A percentile compares a stretch with the other conserved stretches of the same genome.
Evolutionary conservation across 1,140 invertebrate species (phyloP).

Genomic region (Bradynema listronoti): DNA sequence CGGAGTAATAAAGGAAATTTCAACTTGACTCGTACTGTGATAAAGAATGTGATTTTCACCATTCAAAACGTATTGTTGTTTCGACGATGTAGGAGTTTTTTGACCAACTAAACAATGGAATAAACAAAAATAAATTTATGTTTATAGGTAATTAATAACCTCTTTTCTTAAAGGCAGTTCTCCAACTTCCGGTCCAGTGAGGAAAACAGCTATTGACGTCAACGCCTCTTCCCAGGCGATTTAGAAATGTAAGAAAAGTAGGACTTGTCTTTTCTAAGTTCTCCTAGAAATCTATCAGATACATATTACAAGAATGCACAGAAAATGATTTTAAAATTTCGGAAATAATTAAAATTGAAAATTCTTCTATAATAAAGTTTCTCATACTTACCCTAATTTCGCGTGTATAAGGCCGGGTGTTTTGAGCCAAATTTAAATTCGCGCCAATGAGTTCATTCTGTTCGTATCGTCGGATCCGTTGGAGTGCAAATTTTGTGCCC

Average conservation of each 20-base stretch:
- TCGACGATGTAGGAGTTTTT: background rate
- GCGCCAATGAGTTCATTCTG: too few relatives aligned
- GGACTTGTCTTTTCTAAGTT: slow-evolving; percentile 39
- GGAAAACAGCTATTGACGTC: slow-evolving; percentile 30
- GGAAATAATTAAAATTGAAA: too few relatives aligned
- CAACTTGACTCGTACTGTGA: slow-evolving; percentile 44
- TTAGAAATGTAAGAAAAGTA: slow-evolving; percentile 45
- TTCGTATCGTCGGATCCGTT: too few relatives aligned
- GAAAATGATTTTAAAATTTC: slow-evolving; percentile 1
- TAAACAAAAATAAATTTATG: too few relatives aligned
- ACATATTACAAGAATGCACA: too few relatives aligned
- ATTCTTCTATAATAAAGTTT: too few relatives aligned
- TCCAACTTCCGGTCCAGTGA: slow-evolving; percentile 51
- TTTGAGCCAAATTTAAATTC: too few relatives aligned
- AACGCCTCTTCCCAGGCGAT: slow-evolving; percentile 44
- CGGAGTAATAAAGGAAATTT: slow-evolving; percentile 53
- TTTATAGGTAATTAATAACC: too few relatives aligned
- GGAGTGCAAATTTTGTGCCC: too few relatives aligned
- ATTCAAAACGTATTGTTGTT: slow-evolving; percentile 46
- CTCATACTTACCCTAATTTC: too few relatives aligned
- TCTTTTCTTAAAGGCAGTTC: slow-evolving; percentile 37
- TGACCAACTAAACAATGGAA: too few relatives aligned
- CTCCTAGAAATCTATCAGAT: slow-evolving; percentile 37
- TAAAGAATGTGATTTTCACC: slow-evolving; percentile 44
- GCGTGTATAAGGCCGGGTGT: too few relatives aligned